These are phyloP conservation scores for Pseudonaja textilis DNA, from an alignment of 2,113 vertebrate genomes.

Conservation along the genomic window DNA sequence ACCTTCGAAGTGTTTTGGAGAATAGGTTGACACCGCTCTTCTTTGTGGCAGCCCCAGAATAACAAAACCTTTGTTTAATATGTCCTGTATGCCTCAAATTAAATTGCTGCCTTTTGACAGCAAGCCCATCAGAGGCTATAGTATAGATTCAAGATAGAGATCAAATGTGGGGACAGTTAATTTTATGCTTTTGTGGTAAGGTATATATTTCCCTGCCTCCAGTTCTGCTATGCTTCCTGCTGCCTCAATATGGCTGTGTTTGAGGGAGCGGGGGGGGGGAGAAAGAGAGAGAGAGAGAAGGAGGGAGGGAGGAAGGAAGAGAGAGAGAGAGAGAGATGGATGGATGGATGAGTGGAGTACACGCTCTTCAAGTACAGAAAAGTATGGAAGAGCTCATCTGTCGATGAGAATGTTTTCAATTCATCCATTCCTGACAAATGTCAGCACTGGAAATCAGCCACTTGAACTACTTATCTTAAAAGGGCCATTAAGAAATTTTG, in stretches of 20 bases:
- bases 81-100: background rate
- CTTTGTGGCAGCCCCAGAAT: background rate
- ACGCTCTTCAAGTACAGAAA: background rate
- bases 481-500: background rate
- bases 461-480: background rate
- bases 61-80: background rate
- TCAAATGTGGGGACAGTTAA: background rate
- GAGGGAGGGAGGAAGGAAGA: too few relatives aligned
- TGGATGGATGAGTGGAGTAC: background rate
- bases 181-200: background rate
- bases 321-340: too few relatives aligned
- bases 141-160: background rate
- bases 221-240: background rate
- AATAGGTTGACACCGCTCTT: background rate
- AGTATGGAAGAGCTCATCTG: background rate
- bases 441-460: background rate
- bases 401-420: background rate
- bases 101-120: background rate
- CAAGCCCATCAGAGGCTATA: background rate
- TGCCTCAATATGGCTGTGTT: background rate
- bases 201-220: background rate
- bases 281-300: too few relatives aligned
- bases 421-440: background rate
- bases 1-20: background rate
- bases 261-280: background rate